Percentiles rank a stretch among this genome's conserved stretches.
phyloP scores from a whole-genome alignment of 2,888 invertebrate species.

The Hofmannophila pseudospretella region DNA sequence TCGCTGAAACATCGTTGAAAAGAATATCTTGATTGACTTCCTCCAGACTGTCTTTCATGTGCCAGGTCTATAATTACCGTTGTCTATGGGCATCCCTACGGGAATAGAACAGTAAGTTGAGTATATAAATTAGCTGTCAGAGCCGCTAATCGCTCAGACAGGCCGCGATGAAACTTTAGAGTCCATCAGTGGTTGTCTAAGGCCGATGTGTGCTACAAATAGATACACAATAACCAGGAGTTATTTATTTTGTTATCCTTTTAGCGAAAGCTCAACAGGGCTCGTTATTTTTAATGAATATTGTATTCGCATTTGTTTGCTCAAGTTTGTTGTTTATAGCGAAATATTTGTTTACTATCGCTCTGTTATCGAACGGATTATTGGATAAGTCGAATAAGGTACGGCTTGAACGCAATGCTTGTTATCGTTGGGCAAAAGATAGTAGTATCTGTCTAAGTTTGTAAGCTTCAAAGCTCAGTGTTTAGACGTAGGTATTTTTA shows the following conservation, averaged over 20 bases:
- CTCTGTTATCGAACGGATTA: slow-evolving; percentile 15
- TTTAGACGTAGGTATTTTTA: too few relatives aligned
- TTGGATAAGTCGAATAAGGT: too few relatives aligned
- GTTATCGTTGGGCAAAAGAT: too few relatives aligned
- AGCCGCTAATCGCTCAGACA: slow-evolving; percentile 74
- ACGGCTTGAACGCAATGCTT: too few relatives aligned
- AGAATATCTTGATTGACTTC: too few relatives aligned
- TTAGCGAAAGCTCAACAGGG: slow-evolving; percentile 47
- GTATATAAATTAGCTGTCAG: slow-evolving; percentile 77
- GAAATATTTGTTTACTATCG: slow-evolving; percentile 13
- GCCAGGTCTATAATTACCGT: slow-evolving; percentile 38
- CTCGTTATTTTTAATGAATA: slow-evolving; percentile 54
- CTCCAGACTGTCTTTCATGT: slow-evolving; percentile 10
- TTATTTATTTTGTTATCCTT: slow-evolving; percentile 63
- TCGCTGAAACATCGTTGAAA: too few relatives aligned
- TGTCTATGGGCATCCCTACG: slow-evolving; percentile 45
- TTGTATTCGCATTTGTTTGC: slow-evolving; percentile 38
- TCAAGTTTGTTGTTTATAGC: slow-evolving; percentile 24
- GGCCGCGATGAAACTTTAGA: slow-evolving; percentile 75
- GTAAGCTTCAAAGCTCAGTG: too few relatives aligned
- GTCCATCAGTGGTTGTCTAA: slow-evolving; percentile 68
- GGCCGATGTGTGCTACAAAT: slow-evolving; percentile 59
- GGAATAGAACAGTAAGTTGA: slow-evolving; percentile 74
- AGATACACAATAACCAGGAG: slow-evolving; percentile 58
- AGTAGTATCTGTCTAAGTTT: too few relatives aligned